phyloP scores from a whole-genome alignment of 1,140 invertebrate species.

The Tetranychus urticae region DNA sequence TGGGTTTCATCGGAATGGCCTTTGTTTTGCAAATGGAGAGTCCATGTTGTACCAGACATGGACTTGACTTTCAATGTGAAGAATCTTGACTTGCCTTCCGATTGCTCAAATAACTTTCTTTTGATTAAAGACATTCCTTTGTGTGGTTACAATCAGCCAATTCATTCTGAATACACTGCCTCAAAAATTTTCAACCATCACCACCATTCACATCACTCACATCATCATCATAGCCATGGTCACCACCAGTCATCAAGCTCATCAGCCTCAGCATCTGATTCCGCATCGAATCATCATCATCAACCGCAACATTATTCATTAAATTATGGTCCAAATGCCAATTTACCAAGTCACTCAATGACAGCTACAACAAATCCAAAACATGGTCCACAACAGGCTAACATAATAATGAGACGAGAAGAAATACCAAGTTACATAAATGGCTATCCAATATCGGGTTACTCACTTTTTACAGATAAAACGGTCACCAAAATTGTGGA shows the following conservation, averaged over 20 bases:
- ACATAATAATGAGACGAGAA: background rate
- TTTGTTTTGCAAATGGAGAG: slow-evolving; percentile 11
- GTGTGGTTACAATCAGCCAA: background rate
- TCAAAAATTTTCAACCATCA: background rate
- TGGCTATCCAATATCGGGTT: background rate
- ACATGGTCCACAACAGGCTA: background rate
- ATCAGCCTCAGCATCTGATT: background rate
- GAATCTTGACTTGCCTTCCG: slow-evolving; percentile 1
- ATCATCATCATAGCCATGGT: background rate
- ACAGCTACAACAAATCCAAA: background rate
- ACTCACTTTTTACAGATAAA: background rate
- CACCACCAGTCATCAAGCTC: background rate
- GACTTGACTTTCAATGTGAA: slow-evolving; percentile 12
- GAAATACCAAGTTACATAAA: background rate
- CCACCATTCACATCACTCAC: background rate
- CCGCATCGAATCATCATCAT: background rate
- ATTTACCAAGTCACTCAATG: background rate
- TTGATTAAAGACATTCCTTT: background rate
- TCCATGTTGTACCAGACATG: slow-evolving; percentile 10
- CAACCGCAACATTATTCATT: background rate
- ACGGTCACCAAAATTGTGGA: background rate
- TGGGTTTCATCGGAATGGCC: slow-evolving; percentile 5
- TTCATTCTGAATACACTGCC: background rate
- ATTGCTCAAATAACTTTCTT: background rate
- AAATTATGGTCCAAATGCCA: no score